These are phyloP conservation scores for Burhinus oedicnemus DNA, from an alignment of 2,113 vertebrate species.

Conservation along the genomic window DNA sequence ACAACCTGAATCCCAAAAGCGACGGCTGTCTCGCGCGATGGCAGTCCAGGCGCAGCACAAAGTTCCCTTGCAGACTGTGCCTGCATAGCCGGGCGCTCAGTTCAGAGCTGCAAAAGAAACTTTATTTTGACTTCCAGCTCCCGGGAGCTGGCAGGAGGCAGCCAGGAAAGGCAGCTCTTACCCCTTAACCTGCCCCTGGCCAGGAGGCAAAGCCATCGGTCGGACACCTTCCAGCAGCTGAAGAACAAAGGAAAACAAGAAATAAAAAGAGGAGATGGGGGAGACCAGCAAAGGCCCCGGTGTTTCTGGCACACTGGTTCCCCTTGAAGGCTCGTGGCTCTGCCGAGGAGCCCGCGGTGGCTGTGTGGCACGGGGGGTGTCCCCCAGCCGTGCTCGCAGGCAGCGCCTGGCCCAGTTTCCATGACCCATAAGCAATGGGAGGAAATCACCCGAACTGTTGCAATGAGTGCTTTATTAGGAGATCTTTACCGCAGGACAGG, in stretches of 20 bases:
- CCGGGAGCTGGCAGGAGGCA: background rate
- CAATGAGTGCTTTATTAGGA: fast-evolving
- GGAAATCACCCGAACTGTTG: background rate
- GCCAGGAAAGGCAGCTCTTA: background rate
- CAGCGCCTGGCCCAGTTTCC: background rate
- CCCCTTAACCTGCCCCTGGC: background rate
- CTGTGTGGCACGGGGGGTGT: background rate
- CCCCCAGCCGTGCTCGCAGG: background rate
- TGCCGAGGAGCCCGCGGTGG: background rate
- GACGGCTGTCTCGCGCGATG: fast-evolving
- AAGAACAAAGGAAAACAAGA: background rate
- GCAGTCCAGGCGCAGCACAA: background rate
- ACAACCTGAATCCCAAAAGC: background rate
- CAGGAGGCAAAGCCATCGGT: background rate
- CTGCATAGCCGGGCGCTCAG: fast-evolving
- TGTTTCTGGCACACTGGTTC: background rate
- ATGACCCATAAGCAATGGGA: background rate
- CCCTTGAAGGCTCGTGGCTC: background rate
- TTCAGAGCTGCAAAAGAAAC: background rate
- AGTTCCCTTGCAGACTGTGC: background rate
- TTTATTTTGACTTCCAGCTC: background rate
- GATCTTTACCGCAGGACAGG: background rate
- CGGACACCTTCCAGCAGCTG: background rate
- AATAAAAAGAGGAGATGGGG: background rate
- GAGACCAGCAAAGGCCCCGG: background rate